Evolutionary conservation across 2,888 invertebrate species (phyloP).

Genomic region (Harpalus rufipes): DNA sequence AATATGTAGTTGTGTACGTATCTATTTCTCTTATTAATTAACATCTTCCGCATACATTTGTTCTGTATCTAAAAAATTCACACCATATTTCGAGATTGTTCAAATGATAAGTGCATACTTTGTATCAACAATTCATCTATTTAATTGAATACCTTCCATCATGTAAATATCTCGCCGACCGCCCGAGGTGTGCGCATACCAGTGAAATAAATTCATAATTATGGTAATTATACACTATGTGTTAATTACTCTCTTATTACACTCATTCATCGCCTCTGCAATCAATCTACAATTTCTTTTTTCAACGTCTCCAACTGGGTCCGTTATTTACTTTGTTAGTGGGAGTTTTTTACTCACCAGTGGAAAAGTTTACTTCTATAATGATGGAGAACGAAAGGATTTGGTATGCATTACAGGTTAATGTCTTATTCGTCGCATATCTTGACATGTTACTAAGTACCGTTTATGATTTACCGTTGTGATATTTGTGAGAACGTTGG

Average conservation of each 20-base stretch:
- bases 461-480: conserved; percentile 52
- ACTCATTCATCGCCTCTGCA: conserved; percentile 48
- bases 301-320: not conserved
- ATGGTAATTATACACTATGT: conserved; percentile 60
- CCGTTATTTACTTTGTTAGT: conserved; percentile 44
- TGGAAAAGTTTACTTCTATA: conserved; percentile 12
- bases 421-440: conserved; percentile 55
- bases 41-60: too few relatives aligned
- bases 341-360: not conserved
- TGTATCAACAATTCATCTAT: conserved; percentile 20
- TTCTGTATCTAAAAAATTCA: not conserved
- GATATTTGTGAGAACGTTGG: conserved; percentile 37
- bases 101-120: conserved; percentile 3
- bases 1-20: too few relatives aligned
- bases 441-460: conserved; percentile 49
- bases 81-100: conserved; percentile 10
- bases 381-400: conserved; percentile 45
- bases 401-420: conserved; percentile 39
- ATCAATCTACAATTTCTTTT: conserved; percentile 47
- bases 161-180: conserved; percentile 53
- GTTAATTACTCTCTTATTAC: conserved; percentile 63
- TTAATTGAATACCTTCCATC: conserved; percentile 43
- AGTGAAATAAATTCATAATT: conserved; percentile 63
- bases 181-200: conserved; percentile 43
- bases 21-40: too few relatives aligned